Base-by-base conservation (phyloP, 1,140 invertebrate species). In the Latrodectus geometricus region DNA sequence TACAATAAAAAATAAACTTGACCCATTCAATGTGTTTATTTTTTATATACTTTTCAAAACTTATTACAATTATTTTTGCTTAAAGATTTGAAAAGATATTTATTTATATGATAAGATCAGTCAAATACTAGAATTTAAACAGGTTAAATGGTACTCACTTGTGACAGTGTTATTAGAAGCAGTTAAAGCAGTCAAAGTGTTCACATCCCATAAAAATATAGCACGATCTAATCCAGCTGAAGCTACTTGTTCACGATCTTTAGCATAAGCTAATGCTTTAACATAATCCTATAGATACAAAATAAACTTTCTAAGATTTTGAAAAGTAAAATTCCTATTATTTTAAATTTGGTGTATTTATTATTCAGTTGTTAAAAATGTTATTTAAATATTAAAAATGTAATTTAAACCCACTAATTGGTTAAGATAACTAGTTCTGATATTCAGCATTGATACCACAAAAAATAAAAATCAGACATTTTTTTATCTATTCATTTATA, bases 181-280 rank as follows among this genome's bases (percentile, higher is more conserved):
- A 69, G 98, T 99, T 66, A 99, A 92, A 52, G 98, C 98, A 20
- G 98, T 99, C 49, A 99, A 93, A 9, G 98, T 99, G 91, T 98
- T 98, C 20, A 99, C 97, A 93, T 99, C 98, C 98, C 99, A 99
- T 69, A 99, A 91, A 91, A 98, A 99, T 88, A 99, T 99, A 8
- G 96, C 95, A 89, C 97, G 95, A 91, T 99, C 99, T 70, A 99
- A 93, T 7, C 99, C 98, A 11, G 98, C 98, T 88, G 97, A 99
- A 3, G 98, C 98, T 7, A 99, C 97, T 91, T 97, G 95, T 91
- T 99, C 99, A 90, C 95, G 95, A 90, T 99, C 98, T 92, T 96
- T 97, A n/a, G 98, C 98, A 92, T 99, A 99, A 0, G 99, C 98
- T 89, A 99, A 91, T 50, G 97, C 97, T 91, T 99, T 97, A 7